Evolutionary conservation across 2,113 vertebrate species (phyloP).

Genomic region (Narcine bancroftii): DNA sequence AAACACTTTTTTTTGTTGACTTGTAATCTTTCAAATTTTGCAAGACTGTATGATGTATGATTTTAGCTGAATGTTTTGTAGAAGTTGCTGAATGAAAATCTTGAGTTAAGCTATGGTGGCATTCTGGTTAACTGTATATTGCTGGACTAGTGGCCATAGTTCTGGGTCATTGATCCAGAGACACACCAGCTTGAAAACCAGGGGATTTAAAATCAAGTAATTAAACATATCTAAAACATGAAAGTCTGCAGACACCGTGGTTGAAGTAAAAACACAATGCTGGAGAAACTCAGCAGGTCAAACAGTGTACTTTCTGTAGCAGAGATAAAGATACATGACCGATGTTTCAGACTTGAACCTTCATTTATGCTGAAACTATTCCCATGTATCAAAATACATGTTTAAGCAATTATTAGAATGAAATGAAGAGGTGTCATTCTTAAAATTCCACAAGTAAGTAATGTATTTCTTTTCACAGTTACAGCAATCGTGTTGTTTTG

Average conservation of each 20-base stretch:
- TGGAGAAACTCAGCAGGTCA: too few relatives aligned
- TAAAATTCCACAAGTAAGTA: neutral
- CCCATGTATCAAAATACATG: neutral
- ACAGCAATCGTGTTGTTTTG: constrained; percentile 74
- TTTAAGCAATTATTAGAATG: neutral
- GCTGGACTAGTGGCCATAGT: too few relatives aligned
- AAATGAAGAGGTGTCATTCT: neutral
- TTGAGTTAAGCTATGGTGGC: neutral
- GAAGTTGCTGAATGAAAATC: neutral
- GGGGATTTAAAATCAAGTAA: too few relatives aligned
- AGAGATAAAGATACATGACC: too few relatives aligned
- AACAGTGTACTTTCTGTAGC: too few relatives aligned
- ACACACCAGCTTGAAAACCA: too few relatives aligned
- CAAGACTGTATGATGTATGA: neutral
- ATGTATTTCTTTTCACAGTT: constrained; percentile 58
- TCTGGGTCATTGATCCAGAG: too few relatives aligned
- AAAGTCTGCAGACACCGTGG: too few relatives aligned
- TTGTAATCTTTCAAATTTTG: neutral
- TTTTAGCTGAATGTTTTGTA: neutral
- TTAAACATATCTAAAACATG: too few relatives aligned
- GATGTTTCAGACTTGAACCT: too few relatives aligned
- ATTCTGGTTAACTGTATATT: too few relatives aligned
- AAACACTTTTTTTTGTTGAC: neutral
- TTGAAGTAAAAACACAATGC: too few relatives aligned
- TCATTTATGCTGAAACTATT: neutral